Evolutionary conservation across 2,888 invertebrate genomes (phyloP), one percentile per base, ranked within the genome.

Genomic region (Eupithecia insigniata): DNA sequence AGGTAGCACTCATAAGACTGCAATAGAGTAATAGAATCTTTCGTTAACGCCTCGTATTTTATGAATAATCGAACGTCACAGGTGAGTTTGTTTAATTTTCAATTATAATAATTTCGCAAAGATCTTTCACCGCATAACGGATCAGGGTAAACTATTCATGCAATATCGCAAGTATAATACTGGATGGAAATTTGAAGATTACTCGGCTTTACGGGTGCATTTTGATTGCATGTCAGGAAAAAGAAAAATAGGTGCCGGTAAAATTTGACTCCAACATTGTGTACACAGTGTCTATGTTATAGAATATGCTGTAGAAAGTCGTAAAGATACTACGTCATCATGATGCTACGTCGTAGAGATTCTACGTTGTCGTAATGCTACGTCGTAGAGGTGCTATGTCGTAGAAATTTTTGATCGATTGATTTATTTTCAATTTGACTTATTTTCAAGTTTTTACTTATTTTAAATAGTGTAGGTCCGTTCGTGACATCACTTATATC

Each of bases 71-170:
- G n/a, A n/a, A n/a, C n/a, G n/a, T n/a, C n/a, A n/a, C n/a, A n/a
- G n/a, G n/a, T n/a, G n/a, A n/a, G n/a, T n/a, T n/a, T n/a, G n/a
- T n/a, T n/a, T n/a, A n/a, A n/a, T n/a, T n/a, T n/a, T n/a, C n/a
- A n/a, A 73, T 71, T 71, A 70, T 65, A 70, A 65, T 43, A 70
- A 71, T 43, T 67, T 66, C 55, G 62, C 61, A 73, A 75, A 71
- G 51, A 67, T 67, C 68, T 68, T 71, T 69, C 34, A 65, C 55
- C 66, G 67, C 39, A 70, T 67, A 28, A 62, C 72, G 73, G 76
- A 76, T 76, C 76, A 68, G 51, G 65, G 69, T 79, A 77, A 78
- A 78, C 74, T 67, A 78, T 79, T 79, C 78, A 79, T 76, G 74
- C 64, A 72, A 67, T 68, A 74, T 73, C 72, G 69, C 75, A 65